A percentile compares a stretch with the other conserved stretches of the same genome.
Evolutionary conservation across 92 coral and sea anemone genomes (phyloP).

Genomic region (Porites lobata): DNA sequence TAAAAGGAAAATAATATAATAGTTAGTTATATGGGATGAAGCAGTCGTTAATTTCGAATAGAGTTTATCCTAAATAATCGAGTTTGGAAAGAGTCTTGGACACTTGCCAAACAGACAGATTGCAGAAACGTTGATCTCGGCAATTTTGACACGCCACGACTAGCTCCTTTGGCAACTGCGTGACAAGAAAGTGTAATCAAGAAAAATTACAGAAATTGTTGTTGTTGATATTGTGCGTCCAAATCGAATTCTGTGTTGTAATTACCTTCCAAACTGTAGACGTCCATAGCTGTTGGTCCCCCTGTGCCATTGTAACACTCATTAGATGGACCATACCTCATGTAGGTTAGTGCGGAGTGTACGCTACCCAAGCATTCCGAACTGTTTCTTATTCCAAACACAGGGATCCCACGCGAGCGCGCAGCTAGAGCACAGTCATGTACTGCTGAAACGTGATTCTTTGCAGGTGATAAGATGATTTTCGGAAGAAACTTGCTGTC

Average conservation of each 20-base stretch:
- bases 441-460: background rate
- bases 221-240: background rate
- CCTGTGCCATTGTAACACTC: conserved; percentile 75
- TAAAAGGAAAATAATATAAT: no score
- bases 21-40: no score
- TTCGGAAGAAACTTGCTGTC: conserved; percentile 22
- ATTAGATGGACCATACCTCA: conserved; percentile 63
- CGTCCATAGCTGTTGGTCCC: conserved; percentile 60
- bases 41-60: no score
- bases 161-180: no score
- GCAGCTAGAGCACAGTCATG: conserved; percentile 57
- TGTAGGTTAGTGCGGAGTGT: conserved; percentile 63
- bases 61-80: no score
- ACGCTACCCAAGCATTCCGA: conserved; percentile 61
- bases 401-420: conserved; percentile 45
- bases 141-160: no score
- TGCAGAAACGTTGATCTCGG: no score
- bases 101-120: no score
- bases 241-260: background rate
- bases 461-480: conserved; percentile 10
- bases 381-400: conserved; percentile 65
- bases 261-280: conserved; percentile 76
- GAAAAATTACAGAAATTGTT: background rate
- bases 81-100: no score
- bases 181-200: no score